These are phyloP conservation scores for Laodelphax striatellus DNA, from an alignment of 1,140 invertebrate genomes.

Conservation along the genomic window DNA sequence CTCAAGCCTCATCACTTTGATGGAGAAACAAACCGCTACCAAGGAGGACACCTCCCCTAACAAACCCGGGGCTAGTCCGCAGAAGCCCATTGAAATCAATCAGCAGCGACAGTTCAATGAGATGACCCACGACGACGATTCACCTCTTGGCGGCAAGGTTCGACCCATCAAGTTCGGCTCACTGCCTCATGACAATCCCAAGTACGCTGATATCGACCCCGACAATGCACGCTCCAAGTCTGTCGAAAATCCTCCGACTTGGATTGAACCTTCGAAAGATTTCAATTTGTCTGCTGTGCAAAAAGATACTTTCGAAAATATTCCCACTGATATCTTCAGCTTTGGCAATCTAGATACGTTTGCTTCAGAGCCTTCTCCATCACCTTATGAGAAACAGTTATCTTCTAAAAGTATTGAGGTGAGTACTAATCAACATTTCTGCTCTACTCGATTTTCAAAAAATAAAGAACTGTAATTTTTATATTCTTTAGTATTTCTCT, in stretches of 20 bases:
- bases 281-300: conserved; percentile 2
- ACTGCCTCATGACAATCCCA: conserved; percentile 9
- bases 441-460: no score
- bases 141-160: neutral
- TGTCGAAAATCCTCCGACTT: conserved; percentile 7
- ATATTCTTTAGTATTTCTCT: no score
- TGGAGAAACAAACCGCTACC: neutral
- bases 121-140: no score
- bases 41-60: neutral
- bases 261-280: neutral
- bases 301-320: neutral
- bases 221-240: conserved; percentile 12
- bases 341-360: neutral
- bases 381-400: no score
- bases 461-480: no score
- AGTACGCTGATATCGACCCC: neutral
- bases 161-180: conserved; percentile 7
- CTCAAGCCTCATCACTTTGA: neutral
- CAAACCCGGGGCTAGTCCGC: conserved; percentile 2
- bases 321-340: neutral
- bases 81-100: conserved; percentile 6
- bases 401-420: no score
- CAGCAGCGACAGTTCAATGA: conserved; percentile 2
- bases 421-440: no score
- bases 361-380: no score